These are phyloP conservation scores for Chalcosyrphus nemorum DNA, from an alignment of 2,888 invertebrate species.

Conservation along the genomic window DNA sequence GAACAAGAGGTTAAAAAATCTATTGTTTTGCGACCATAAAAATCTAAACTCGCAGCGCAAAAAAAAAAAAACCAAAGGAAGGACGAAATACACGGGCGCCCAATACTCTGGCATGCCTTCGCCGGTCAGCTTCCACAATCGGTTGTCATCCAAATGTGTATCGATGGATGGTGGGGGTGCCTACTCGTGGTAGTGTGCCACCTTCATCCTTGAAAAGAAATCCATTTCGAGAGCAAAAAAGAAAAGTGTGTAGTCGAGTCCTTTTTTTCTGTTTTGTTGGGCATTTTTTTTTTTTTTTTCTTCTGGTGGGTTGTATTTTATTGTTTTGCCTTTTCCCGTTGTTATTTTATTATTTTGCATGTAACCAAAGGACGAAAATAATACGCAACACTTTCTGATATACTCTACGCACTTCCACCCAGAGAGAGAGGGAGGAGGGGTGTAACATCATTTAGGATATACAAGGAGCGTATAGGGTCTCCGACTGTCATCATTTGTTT, in stretches of 20 bases:
- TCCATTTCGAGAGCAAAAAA: slow-evolving; percentile 25
- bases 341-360: slow-evolving; percentile 65
- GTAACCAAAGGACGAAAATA: slow-evolving; percentile 30
- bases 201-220: slow-evolving; percentile 17
- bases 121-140: slow-evolving; percentile 35
- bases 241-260: slow-evolving; percentile 34
- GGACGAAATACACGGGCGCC: slow-evolving; percentile 46
- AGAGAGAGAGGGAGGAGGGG: neutral
- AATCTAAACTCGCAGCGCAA: slow-evolving; percentile 63
- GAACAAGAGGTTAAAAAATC: slow-evolving; percentile 69
- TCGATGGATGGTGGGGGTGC: neutral
- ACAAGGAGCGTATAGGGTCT: slow-evolving; percentile 34
- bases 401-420: too few species aligned
- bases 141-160: slow-evolving; percentile 38
- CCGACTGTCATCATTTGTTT: slow-evolving; percentile 55
- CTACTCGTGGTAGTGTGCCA: too few species aligned
- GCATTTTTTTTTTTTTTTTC: slow-evolving; percentile 33
- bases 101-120: neutral
- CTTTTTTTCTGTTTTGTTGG: slow-evolving; percentile 52
- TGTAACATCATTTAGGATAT: slow-evolving; percentile 44
- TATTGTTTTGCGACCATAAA: slow-evolving; percentile 67
- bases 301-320: slow-evolving; percentile 51
- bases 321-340: slow-evolving; percentile 64
- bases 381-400: too few species aligned
- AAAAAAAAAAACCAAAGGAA: too few species aligned